Conservation (phyloP, 2,113 vertebrate genomes). For the Seriola aureovittata region DNA sequence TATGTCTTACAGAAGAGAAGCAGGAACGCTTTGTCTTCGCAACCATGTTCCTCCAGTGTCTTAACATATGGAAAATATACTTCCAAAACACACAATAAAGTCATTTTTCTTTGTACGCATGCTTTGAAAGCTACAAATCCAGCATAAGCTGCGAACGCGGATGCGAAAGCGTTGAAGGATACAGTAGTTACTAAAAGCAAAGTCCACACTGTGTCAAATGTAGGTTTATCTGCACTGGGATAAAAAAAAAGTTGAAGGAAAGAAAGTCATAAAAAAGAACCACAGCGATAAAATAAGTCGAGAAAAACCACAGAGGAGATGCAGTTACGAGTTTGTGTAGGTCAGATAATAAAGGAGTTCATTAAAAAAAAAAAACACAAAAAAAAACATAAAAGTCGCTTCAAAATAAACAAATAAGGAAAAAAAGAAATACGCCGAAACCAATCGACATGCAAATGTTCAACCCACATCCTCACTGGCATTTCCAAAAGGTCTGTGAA, state of each 20-base stretch:
- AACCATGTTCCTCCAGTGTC: not conserved
- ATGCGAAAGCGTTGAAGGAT: too few species aligned
- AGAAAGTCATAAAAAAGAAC: slow-evolving; percentile 24
- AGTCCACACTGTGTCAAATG: not conserved
- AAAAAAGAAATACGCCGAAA: not conserved
- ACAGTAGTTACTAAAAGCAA: not conserved
- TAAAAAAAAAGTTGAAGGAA: not conserved
- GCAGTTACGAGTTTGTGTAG: slow-evolving; percentile 14
- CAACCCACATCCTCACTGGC: slow-evolving; percentile 3
- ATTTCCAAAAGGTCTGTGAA: not conserved
- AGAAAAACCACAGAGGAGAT: slow-evolving; percentile 18
- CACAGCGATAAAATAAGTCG: slow-evolving; percentile 17
- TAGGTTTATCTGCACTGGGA: not conserved
- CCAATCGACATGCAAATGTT: not conserved
- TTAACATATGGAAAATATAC: slow-evolving; percentile 30
- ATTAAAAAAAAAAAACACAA: not conserved
- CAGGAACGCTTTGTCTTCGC: slow-evolving; percentile 24
- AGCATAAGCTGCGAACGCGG: not conserved
- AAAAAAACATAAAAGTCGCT: slow-evolving; percentile 9
- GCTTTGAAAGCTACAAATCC: not conserved
- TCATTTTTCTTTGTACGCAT: not conserved
- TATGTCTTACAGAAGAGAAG: slow-evolving; percentile 29
- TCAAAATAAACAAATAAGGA: slow-evolving; percentile 15
- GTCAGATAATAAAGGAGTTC: slow-evolving; percentile 12
- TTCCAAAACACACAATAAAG: slow-evolving; percentile 9